phyloP scores from a whole-genome alignment of 2,888 invertebrate species.

The Zaprionus obscuricornis region DNA sequence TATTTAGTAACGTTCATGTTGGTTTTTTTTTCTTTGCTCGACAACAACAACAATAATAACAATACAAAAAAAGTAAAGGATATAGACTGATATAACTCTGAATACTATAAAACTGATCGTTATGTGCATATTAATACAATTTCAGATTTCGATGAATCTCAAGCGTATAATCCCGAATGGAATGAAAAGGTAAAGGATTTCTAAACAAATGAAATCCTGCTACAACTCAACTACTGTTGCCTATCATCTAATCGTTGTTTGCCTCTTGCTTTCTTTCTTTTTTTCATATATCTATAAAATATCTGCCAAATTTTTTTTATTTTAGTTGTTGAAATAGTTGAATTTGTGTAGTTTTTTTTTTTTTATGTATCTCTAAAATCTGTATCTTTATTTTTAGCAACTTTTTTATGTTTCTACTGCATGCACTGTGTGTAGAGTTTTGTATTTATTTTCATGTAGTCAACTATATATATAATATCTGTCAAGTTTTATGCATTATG shows the following conservation, averaged over 20 bases:
- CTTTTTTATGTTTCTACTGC: slow-evolving; percentile 35
- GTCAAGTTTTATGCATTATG: background rate
- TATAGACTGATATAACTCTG: background rate
- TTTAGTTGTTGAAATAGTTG: slow-evolving; percentile 35
- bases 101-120: slow-evolving; percentile 43
- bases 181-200: slow-evolving; percentile 83
- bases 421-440: slow-evolving; percentile 54
- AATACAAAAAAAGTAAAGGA: background rate
- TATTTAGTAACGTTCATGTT: slow-evolving; percentile 42
- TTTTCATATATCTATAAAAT: slow-evolving; percentile 15
- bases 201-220: slow-evolving; percentile 57
- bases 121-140: slow-evolving; percentile 71
- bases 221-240: slow-evolving; percentile 30
- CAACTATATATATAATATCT: background rate
- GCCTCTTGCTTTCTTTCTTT: slow-evolving; percentile 21
- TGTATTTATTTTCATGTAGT: too few relatives aligned
- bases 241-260: slow-evolving; percentile 41
- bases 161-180: slow-evolving; percentile 83
- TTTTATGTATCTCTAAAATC: slow-evolving; percentile 19
- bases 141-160: slow-evolving; percentile 84
- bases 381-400: slow-evolving; percentile 18
- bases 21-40: too few relatives aligned
- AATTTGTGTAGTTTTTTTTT: slow-evolving; percentile 9
- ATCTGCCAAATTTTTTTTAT: slow-evolving; percentile 5
- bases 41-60: background rate